A percentile compares a stretch with the other conserved stretches of the same genome.
Conservation (phyloP, 2,797 vertebrate species). For the Hylomyscus alleni region DNA sequence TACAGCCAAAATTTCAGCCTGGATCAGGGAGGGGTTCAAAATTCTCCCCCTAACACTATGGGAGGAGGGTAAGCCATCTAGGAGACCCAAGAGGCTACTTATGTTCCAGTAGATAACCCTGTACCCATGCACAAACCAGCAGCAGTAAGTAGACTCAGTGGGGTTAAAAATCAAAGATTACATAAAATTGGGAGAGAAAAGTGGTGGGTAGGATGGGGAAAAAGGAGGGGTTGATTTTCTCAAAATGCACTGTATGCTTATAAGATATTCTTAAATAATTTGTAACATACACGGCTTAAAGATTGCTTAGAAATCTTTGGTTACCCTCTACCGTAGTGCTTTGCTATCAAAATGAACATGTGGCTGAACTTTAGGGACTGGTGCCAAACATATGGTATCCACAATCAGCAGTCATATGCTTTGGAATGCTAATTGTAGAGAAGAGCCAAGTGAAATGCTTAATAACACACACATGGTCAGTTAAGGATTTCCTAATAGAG, state of each 20-base stretch:
- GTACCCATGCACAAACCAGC: not conserved
- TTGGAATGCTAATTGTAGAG: conserved; percentile 78
- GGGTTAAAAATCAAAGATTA: not conserved
- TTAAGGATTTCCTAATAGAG: conserved; percentile 75
- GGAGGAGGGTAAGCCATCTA: no score
- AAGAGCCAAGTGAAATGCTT: conserved; percentile 73
- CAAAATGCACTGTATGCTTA: not conserved
- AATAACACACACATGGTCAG: conserved; percentile 67
- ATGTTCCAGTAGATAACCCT: not conserved
- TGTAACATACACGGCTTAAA: not conserved
- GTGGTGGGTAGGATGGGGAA: not conserved
- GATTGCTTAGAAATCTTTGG: conserved; percentile 24
- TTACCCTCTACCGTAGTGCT: conserved; percentile 47
- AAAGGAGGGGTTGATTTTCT: not conserved
- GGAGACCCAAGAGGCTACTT: not conserved
- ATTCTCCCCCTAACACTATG: not conserved
- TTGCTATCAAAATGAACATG: conserved; percentile 70
- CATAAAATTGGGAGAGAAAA: not conserved
- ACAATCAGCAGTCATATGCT: conserved; percentile 70
- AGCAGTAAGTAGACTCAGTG: not conserved
- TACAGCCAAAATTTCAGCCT: not conserved
- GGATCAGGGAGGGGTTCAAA: no score
- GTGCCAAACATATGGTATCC: conserved; percentile 83
- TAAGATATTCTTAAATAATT: not conserved
- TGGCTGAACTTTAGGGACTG: conserved; percentile 60